Conservation (phyloP, 1,140 invertebrate genomes). For the roundworm (Caenorhabditis elegans) region DNA sequence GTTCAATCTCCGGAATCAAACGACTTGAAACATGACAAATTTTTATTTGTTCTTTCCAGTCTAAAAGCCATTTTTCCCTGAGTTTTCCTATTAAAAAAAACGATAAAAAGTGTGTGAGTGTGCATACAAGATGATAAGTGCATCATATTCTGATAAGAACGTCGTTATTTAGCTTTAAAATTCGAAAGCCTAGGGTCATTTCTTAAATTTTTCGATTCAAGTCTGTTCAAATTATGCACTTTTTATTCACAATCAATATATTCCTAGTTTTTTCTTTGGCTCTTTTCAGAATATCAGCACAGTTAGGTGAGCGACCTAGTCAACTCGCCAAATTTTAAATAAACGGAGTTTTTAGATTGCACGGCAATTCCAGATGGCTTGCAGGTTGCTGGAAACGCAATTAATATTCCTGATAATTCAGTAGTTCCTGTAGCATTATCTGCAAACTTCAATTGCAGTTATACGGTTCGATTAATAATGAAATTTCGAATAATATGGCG, state of each 20-base stretch:
- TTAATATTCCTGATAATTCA: not conserved
- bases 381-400: not conserved
- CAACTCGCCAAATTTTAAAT: too few species aligned
- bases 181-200: not conserved
- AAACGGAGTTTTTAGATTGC: too few species aligned
- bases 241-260: too few species aligned
- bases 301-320: too few species aligned
- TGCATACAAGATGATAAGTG: not conserved
- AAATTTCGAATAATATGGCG: not conserved
- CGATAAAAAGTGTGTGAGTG: not conserved
- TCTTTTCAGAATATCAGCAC: too few species aligned
- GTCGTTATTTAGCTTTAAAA: not conserved
- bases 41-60: not conserved
- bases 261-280: too few species aligned
- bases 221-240: too few species aligned
- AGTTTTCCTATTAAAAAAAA: not conserved
- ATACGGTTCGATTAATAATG: not conserved
- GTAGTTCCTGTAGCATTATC: not conserved
- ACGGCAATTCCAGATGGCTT: not conserved
- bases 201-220: too few species aligned
- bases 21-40: not conserved
- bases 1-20: not conserved
- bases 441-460: not conserved
- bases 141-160: not conserved
- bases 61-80: not conserved